Conservation (phyloP, 2,113 vertebrate genomes). For the Pseudolaguvia tuberculata region DNA sequence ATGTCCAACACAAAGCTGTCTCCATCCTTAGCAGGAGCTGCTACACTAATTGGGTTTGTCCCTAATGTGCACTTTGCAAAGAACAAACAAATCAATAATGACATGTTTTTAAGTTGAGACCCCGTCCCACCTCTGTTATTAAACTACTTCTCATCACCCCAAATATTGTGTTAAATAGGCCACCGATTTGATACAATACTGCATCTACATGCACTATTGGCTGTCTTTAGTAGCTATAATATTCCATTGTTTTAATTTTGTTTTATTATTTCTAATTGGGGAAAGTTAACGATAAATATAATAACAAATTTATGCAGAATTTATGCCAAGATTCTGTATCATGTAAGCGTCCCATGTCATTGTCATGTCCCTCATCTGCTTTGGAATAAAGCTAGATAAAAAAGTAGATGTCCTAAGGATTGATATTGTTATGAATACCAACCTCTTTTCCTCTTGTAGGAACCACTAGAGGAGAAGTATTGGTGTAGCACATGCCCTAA, state of each 20-base stretch:
- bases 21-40: slow-evolving; percentile 62
- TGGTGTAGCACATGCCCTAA: slow-evolving; percentile 73
- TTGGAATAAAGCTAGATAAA: background rate
- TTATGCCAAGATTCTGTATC: background rate
- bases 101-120: no score
- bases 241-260: background rate
- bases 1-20: slow-evolving; percentile 75
- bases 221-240: no score
- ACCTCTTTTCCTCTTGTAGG: slow-evolving; percentile 69
- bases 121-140: no score
- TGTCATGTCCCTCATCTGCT: background rate
- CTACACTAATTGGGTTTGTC: slow-evolving; percentile 71
- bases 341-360: background rate
- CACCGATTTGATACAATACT: no score
- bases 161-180: no score
- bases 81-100: background rate
- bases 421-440: slow-evolving; percentile 13
- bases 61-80: slow-evolving; percentile 68
- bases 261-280: no score
- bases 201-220: no score
- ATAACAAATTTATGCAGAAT: no score
- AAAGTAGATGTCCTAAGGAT: background rate
- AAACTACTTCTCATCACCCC: no score
- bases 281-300: no score
- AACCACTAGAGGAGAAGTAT: slow-evolving; percentile 72